Evolutionary conservation across 2,797 vertebrate genomes (phyloP), one percentile per base, ranked within the genome.

Genomic region (Mormyrus proboscirostris): DNA sequence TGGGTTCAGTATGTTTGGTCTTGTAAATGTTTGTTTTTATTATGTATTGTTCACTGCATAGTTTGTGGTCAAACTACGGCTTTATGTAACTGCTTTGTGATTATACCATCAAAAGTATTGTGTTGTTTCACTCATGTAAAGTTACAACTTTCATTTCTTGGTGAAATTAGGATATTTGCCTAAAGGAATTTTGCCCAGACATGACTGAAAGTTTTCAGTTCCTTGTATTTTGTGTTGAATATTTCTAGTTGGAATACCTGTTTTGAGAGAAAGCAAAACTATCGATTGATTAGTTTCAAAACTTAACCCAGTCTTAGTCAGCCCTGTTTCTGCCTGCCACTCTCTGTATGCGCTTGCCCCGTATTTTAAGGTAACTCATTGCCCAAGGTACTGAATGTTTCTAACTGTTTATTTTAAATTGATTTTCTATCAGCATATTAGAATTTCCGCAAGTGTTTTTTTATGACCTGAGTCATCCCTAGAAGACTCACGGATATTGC

Each of bases 21-120:
- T 29, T 2, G 22, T 33, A 22, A 51, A 53, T 29, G 12, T 25
- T 85, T 85, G 73, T 29, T 86, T 86, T 51, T 51, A 3, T 73
- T 73, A 9, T 84, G 41, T n/a, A 2, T 84, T 22, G 0, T 25
- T 44, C 79, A 50, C 44, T 19, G 25, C 19, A 83, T 83, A 3
- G 41, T 22, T 51, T 51, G 50, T 86, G 49, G 49, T 16, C 12
- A 86, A 86, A 51, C 22, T n/a, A 14, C 14, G 49, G 3, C 25
- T 53, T 6, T 25, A 6, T 85, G n/a, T 85, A 51, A 51, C 41
- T 44, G 33, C 41, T 79, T 79, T 44, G 73, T 44, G 41, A 44
- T 79, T 25, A 16, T 86, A 14, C 83, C 83, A 51, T 53, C 49
- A 51, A 86, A 86, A 86, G 83, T 86, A 16, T 85, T 85, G 49